Conservation (phyloP, 1,140 invertebrate genomes). For the Antheraea mylitta region DNA sequence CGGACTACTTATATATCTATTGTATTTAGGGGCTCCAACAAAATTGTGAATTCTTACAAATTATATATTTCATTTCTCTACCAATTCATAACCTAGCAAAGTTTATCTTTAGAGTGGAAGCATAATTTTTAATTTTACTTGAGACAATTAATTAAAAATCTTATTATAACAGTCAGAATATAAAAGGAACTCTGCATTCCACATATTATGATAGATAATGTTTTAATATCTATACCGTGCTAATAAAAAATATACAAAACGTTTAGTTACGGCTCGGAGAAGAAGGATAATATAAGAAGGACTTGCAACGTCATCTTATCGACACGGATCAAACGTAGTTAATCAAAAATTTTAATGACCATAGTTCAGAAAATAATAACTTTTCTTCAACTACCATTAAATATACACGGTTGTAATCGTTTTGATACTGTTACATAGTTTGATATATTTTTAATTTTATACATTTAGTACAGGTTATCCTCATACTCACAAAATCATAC, state of each 20-base stretch:
- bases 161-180: conserved; percentile 27
- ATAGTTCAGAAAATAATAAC: conserved; percentile 78
- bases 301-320: conserved; percentile 70
- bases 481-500: too few relatives aligned
- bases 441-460: background rate
- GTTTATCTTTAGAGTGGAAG: background rate
- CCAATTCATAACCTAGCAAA: background rate
- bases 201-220: conserved; percentile 49
- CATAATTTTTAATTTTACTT: conserved; percentile 4
- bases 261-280: conserved; percentile 67
- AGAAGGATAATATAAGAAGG: conserved; percentile 56
- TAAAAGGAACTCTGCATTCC: conserved; percentile 38
- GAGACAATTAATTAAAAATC: conserved; percentile 25
- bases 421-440: conserved; percentile 43
- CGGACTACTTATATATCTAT: too few relatives aligned
- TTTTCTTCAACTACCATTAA: conserved; percentile 61
- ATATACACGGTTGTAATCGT: conserved; percentile 26
- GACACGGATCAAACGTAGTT: conserved; percentile 74
- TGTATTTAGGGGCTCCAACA: too few relatives aligned
- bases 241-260: conserved; percentile 63
- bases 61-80: background rate
- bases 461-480: too few relatives aligned
- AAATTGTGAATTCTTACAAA: too few relatives aligned
- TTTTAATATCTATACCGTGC: conserved; percentile 58
- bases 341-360: conserved; percentile 79